Evolutionary conservation across 2,888 invertebrate species (phyloP).

Genomic region (Acrobasis repandana): DNA sequence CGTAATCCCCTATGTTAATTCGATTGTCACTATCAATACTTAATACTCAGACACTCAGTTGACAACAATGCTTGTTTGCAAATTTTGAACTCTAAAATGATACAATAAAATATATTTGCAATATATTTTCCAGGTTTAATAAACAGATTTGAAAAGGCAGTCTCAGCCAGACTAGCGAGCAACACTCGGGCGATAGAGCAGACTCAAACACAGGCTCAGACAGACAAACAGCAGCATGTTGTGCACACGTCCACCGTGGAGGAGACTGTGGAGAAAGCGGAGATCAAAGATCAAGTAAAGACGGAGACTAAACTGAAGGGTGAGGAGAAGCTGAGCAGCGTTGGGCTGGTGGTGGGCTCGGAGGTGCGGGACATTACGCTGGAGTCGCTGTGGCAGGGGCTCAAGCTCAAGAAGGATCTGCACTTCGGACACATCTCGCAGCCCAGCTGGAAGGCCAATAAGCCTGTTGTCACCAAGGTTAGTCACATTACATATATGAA

Average conservation of each 20-base stretch:
- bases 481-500: constrained; percentile 15
- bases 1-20: neutral
- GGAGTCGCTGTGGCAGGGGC: constrained; percentile 64
- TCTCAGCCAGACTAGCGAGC: constrained; percentile 47
- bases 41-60: too few relatives aligned
- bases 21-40: neutral
- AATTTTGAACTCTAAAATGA: too few relatives aligned
- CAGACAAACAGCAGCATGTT: constrained; percentile 31
- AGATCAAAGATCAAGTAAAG: neutral
- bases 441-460: constrained; percentile 66
- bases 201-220: constrained; percentile 36
- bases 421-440: constrained; percentile 71
- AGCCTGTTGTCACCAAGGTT: constrained; percentile 69
- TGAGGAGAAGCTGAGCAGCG: constrained; percentile 31
- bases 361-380: constrained; percentile 65
- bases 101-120: too few relatives aligned
- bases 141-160: constrained; percentile 59
- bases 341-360: constrained; percentile 50
- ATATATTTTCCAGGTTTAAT: constrained; percentile 53
- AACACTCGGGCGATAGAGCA: constrained; percentile 37
- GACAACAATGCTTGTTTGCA: too few relatives aligned
- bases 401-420: constrained; percentile 66
- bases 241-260: constrained; percentile 45
- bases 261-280: constrained; percentile 34
- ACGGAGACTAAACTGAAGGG: constrained; percentile 22